A percentile compares a stretch with the other conserved stretches of the same genome.
These are phyloP conservation scores for Plotosus lineatus DNA, from an alignment of 2,113 vertebrate genomes.

Conservation along the genomic window DNA sequence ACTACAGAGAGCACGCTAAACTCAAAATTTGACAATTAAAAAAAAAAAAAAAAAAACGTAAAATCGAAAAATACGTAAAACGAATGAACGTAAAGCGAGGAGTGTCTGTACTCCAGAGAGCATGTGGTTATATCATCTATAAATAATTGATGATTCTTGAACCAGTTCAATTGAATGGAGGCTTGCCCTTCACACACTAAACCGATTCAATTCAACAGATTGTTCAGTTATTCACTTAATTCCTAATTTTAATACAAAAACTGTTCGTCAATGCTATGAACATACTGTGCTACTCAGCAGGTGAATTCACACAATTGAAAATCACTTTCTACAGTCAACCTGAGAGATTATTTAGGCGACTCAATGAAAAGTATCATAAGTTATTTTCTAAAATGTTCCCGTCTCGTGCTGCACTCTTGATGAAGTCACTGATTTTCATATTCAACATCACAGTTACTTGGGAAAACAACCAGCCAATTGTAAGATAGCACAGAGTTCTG, in stretches of 20 bases:
- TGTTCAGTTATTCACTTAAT: background rate
- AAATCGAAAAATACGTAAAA: too few relatives aligned
- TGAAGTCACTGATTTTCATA: background rate
- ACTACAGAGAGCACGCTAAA: too few relatives aligned
- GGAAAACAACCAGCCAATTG: background rate
- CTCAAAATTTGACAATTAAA: too few relatives aligned
- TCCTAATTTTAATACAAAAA: background rate
- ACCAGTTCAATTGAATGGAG: too few relatives aligned
- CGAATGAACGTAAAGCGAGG: too few relatives aligned
- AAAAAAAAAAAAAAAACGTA: too few relatives aligned
- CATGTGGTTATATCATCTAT: too few relatives aligned
- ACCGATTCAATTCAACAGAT: too few relatives aligned
- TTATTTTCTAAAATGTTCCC: background rate
- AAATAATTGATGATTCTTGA: too few relatives aligned
- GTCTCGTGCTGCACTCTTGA: background rate
- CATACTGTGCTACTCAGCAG: background rate
- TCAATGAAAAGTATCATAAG: background rate
- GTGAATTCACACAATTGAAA: background rate
- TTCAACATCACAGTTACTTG: background rate
- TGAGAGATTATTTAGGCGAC: background rate
- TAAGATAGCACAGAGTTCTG: background rate
- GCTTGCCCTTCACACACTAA: too few relatives aligned
- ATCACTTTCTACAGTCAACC: background rate
- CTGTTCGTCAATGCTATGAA: background rate
- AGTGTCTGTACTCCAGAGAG: too few relatives aligned